Percentiles rank a stretch among this genome's conserved stretches.
Evolutionary conservation across 2,797 vertebrate species (phyloP).

Genomic region (Spea hammondii): DNA sequence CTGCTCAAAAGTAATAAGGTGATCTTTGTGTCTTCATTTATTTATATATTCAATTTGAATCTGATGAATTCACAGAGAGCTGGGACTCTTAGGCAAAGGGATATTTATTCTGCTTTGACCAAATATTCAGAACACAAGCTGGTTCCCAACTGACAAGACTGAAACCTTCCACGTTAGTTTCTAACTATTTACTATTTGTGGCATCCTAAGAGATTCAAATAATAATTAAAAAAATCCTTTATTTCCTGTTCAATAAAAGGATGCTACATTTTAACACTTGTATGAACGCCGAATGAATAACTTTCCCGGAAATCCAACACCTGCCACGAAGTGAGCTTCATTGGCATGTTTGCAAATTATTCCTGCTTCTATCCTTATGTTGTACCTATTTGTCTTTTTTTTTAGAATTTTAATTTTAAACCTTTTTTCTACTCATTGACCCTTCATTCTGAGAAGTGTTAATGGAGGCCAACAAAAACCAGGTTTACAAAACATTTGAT

Average conservation of each 20-base stretch:
- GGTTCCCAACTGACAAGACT: not conserved
- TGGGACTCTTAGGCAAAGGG: slow-evolving; percentile 7
- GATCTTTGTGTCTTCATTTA: not conserved
- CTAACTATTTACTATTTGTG: not conserved
- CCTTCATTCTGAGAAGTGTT: too few species aligned
- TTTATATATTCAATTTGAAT: not conserved
- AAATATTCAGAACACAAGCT: slow-evolving; percentile 15
- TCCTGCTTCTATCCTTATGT: too few species aligned
- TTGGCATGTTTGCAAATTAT: too few species aligned
- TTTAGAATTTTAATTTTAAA: too few species aligned
- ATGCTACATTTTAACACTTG: not conserved
- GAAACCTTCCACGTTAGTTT: not conserved
- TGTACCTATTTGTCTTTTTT: too few species aligned
- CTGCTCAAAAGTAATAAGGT: slow-evolving; percentile 32
- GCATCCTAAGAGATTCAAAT: not conserved
- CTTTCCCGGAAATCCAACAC: too few species aligned
- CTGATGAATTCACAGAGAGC: slow-evolving; percentile 12
- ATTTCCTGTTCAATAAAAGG: not conserved
- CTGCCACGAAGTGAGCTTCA: too few species aligned
- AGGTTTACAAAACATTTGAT: too few species aligned
- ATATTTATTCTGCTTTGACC: not conserved
- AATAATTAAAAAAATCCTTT: not conserved
- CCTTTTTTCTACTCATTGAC: too few species aligned
- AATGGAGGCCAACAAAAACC: too few species aligned
- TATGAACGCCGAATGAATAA: too few species aligned